These are phyloP conservation scores for Perizoma flavofasciatum DNA, from an alignment of 2,888 invertebrate species.

Conservation along the genomic window DNA sequence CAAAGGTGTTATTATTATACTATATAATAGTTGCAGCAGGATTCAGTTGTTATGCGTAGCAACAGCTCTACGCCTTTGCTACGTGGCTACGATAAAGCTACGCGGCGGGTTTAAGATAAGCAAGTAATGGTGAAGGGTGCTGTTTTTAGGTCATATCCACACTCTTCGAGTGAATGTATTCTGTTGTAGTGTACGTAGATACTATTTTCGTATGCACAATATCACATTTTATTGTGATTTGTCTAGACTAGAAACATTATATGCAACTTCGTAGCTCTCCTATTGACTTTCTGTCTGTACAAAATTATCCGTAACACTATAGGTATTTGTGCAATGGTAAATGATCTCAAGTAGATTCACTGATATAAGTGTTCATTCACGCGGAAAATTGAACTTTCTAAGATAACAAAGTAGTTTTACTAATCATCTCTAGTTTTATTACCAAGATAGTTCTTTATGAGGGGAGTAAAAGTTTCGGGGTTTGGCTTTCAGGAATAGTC, in stretches of 20 bases:
- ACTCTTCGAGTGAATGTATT: too few species aligned
- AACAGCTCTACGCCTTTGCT: constrained; percentile 1
- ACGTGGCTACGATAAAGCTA: constrained; percentile 1
- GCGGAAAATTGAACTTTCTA: constrained; percentile 41
- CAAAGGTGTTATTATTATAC: too few species aligned
- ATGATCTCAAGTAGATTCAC: constrained; percentile 19
- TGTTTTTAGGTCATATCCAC: background rate
- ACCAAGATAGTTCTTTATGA: constrained; percentile 16
- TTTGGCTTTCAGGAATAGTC: constrained; percentile 1
- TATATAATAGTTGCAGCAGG: too few species aligned
- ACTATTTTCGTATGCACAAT: too few species aligned
- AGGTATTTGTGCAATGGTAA: constrained; percentile 14
- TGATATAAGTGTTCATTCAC: constrained; percentile 40
- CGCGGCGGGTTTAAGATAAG: background rate
- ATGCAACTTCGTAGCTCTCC: too few species aligned
- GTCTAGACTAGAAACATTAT: too few species aligned
- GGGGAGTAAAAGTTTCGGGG: constrained; percentile 39
- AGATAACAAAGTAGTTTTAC: constrained; percentile 11
- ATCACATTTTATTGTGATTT: too few species aligned
- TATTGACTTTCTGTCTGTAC: constrained; percentile 12
- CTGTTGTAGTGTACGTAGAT: too few species aligned
- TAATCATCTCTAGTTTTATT: constrained; percentile 13
- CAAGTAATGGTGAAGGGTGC: background rate
- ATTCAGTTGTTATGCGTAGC: background rate
- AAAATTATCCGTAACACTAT: constrained; percentile 2